phyloP scores from a whole-genome alignment of 2,113 vertebrate genomes.

The Leptocoma aspasia region DNA sequence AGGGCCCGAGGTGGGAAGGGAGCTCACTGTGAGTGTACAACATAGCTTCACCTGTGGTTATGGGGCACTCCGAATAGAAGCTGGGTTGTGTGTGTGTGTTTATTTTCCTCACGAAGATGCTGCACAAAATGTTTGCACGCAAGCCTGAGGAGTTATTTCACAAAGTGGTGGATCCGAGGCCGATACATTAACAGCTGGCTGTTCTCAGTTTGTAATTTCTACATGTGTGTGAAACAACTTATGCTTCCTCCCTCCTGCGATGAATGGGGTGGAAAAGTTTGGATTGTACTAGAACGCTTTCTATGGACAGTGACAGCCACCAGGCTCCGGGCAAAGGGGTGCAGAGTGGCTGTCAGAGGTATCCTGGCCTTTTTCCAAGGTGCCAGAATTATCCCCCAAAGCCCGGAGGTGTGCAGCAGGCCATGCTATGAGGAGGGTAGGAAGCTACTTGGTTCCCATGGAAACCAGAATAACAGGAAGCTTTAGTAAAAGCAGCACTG shows the following conservation, averaged over 20 bases:
- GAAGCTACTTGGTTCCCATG: background rate
- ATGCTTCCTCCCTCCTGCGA: rapidly evolving
- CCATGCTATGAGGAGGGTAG: rapidly evolving
- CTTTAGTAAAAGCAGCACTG: background rate
- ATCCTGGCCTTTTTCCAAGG: rapidly evolving
- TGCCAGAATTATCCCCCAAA: background rate
- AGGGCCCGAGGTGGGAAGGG: rapidly evolving
- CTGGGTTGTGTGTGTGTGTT: background rate
- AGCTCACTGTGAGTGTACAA: background rate
- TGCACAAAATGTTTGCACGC: too few species aligned
- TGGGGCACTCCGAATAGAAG: background rate
- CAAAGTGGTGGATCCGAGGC: background rate
- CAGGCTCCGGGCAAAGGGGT: background rate
- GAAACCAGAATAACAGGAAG: rapidly evolving
- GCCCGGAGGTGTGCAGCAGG: background rate
- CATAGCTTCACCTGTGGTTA: rapidly evolving
- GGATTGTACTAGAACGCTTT: rapidly evolving
- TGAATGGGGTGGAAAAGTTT: background rate
- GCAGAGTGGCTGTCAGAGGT: too few species aligned
- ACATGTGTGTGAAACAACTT: background rate
- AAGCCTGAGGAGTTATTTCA: background rate
- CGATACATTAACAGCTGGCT: too few species aligned
- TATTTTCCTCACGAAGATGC: background rate
- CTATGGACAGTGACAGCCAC: background rate
- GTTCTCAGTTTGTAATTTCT: background rate